Evolutionary conservation across 2,888 invertebrate species (phyloP), one percentile per base, ranked within the genome.

Genomic region (Lithophane socia): DNA sequence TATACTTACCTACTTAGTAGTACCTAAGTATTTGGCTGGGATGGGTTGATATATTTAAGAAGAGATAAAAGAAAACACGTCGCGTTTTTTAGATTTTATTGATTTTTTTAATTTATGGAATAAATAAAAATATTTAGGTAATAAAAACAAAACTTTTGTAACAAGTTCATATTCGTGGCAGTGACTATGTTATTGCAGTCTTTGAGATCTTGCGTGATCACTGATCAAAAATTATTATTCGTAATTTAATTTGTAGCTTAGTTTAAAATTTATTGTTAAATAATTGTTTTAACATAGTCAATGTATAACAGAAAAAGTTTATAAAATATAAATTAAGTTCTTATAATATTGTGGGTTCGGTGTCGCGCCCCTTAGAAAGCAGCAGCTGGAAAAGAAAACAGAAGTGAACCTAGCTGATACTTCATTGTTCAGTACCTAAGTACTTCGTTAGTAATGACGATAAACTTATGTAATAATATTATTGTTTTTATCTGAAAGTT

Each of bases 131-230:
- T 94, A 92, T 91, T 91, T 91, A 92, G 91, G 89, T 94, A 94
- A 92, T 94, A 95, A 94, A 94, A 95, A 95, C 94, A 94, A 93
- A 92, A 92, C 86, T 92, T 90, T 91, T 89, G 90, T 94, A 95
- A 95, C 94, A 95, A 94, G 92, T 94, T 92, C 85, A 92, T 92
- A 92, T 93, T 89, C 89, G 89, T 92, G 94, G 95, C 95, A 94
- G 94, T 96, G 95, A 96, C 96, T 96, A 96, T 96, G 96, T 95
- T 94, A 92, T 92, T 91, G 93, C 95, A 95, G 95, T 95, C 95
- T 95, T 88, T 93, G 93, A 93, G 93, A 93, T 93, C 93, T 94
- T 94, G 87, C 88, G 87, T 89, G 88, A 92, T 91, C 89, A 86
- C 83, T 88, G 88, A 88, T 86, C 83, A 86, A 80, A 77, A 82